Evolutionary conservation across 1,140 invertebrate genomes (phyloP).

Genomic region (Drosophila albomicans): DNA sequence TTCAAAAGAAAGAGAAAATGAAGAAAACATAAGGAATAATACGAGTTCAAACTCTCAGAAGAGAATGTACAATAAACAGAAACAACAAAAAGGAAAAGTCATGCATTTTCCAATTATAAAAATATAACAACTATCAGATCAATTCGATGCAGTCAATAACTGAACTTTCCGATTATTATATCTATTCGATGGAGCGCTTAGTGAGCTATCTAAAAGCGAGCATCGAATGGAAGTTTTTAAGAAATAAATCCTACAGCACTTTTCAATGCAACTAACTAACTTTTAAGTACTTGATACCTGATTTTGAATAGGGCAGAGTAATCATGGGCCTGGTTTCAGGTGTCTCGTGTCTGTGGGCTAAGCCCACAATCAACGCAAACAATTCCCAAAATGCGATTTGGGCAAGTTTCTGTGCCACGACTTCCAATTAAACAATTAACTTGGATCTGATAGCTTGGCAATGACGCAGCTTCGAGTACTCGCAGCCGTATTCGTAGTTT

Average conservation of each 20-base stretch:
- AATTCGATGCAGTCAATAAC: background rate
- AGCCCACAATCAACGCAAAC: constrained; percentile 22
- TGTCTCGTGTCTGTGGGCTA: background rate
- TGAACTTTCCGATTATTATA: constrained; percentile 1
- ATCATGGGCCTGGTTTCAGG: background rate
- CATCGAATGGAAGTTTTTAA: background rate
- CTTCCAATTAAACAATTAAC: constrained; percentile 79
- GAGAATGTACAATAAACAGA: constrained; percentile 2
- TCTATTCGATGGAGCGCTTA: background rate
- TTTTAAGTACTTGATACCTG: background rate
- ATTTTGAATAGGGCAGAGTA: background rate
- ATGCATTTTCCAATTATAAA: background rate
- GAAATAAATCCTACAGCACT: background rate
- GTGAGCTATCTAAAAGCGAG: background rate
- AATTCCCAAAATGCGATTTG: constrained; percentile 33
- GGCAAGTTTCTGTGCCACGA: constrained; percentile 45
- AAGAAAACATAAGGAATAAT: constrained; percentile 1
- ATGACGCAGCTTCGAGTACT: constrained; percentile 38
- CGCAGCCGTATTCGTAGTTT: background rate
- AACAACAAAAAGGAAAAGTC: constrained; percentile 4
- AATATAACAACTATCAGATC: background rate
- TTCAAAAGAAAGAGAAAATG: constrained; percentile 11
- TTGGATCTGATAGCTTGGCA: constrained; percentile 65
- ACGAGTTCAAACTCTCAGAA: background rate
- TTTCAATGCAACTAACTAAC: background rate